phyloP scores from a whole-genome alignment of 1,140 invertebrate species.

The Gonatopus flavifemur region DNA sequence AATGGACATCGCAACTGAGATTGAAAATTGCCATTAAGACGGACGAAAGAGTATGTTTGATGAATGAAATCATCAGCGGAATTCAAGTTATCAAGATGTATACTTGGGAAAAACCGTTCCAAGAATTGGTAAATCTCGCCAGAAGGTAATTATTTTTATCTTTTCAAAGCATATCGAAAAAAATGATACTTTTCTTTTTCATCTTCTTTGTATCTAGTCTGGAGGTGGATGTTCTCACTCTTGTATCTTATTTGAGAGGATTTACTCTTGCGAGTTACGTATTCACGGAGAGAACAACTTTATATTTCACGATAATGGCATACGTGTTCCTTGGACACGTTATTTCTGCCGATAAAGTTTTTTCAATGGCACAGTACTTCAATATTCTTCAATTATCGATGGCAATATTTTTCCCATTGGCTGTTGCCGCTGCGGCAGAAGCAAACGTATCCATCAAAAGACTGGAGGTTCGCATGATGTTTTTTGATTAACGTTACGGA shows the following conservation, averaged over 20 bases:
- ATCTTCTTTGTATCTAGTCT: slow-evolving; percentile 50
- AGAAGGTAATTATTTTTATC: slow-evolving; percentile 53
- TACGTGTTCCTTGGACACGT: slow-evolving; percentile 66
- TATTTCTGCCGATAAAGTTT: slow-evolving; percentile 70
- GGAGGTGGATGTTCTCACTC: slow-evolving; percentile 69
- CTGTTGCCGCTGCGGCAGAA: slow-evolving; percentile 62
- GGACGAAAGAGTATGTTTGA: slow-evolving; percentile 78
- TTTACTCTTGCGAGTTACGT: slow-evolving; percentile 68
- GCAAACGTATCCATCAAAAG: slow-evolving; percentile 66
- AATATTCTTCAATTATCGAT: slow-evolving; percentile 72
- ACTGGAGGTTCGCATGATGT: slow-evolving; percentile 60
- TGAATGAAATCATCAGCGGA: slow-evolving; percentile 79
- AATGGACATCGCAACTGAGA: slow-evolving; percentile 65
- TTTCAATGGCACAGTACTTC: slow-evolving; percentile 73
- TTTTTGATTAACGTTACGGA: no score
- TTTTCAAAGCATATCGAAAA: no score
- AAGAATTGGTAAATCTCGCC: slow-evolving; percentile 64
- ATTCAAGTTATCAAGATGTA: slow-evolving; percentile 87
- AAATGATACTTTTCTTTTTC: no score
- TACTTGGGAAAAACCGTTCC: slow-evolving; percentile 79
- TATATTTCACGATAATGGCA: slow-evolving; percentile 70
- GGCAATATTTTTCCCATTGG: slow-evolving; percentile 72
- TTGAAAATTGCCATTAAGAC: slow-evolving; percentile 70
- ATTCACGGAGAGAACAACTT: slow-evolving; percentile 70
- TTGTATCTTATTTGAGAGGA: slow-evolving; percentile 71